A percentile compares a stretch with the other conserved stretches of the same genome.
Conservation (phyloP, 2,888 invertebrate genomes). For the Polietes domitor region DNA sequence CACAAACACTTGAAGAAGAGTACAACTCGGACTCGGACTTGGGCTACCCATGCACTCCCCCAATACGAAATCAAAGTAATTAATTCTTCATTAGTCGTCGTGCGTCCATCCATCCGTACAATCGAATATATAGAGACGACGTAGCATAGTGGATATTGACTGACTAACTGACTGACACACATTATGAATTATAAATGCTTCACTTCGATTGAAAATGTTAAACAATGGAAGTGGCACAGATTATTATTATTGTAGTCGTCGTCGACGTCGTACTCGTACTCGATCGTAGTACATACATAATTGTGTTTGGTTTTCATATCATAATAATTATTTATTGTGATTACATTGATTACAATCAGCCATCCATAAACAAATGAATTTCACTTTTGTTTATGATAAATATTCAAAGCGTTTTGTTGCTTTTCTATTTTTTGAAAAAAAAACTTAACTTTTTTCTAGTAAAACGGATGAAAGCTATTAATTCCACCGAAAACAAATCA, state of each 20-base stretch:
- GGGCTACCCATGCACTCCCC: neutral
- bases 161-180: too few relatives aligned
- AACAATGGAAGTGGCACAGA: constrained; percentile 27
- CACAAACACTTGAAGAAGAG: too few relatives aligned
- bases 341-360: constrained; percentile 36
- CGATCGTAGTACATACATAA: constrained; percentile 7
- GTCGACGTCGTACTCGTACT: neutral
- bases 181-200: constrained; percentile 33
- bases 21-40: too few relatives aligned
- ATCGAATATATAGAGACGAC: neutral
- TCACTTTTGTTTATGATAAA: constrained; percentile 34
- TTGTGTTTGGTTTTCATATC: constrained; percentile 26
- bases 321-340: constrained; percentile 27
- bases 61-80: neutral
- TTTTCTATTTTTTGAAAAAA: neutral
- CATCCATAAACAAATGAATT: constrained; percentile 40
- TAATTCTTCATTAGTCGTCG: neutral
- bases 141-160: neutral
- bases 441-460: neutral
- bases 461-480: constrained; percentile 34
- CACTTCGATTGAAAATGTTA: constrained; percentile 25
- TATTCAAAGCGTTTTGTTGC: constrained; percentile 14
- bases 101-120: neutral
- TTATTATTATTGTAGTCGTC: neutral
- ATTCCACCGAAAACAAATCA: constrained; percentile 8